phyloP scores from a whole-genome alignment of 2,113 vertebrate genomes.

The Chionodraco myersi region DNA sequence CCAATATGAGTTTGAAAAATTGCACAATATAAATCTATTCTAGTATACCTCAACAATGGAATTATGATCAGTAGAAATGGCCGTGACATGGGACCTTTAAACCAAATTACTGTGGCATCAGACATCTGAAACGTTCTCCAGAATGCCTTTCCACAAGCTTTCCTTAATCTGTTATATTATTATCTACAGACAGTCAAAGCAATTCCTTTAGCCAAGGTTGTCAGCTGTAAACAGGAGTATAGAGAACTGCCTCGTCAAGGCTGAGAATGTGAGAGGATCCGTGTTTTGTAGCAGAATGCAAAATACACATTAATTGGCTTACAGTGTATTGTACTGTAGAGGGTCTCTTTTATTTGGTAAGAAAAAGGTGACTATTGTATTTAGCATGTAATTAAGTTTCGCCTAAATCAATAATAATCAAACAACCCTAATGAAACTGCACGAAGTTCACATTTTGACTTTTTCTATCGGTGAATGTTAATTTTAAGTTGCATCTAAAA shows the following conservation, averaged over 20 bases:
- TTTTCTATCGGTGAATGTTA: background rate
- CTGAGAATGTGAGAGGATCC: background rate
- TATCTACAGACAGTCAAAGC: background rate
- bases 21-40: no score
- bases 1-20: no score
- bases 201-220: slow-evolving; percentile 1
- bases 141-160: background rate
- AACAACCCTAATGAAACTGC: background rate
- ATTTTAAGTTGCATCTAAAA: background rate
- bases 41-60: no score
- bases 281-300: background rate
- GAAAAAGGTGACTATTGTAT: background rate
- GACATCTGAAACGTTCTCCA: background rate
- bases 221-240: background rate
- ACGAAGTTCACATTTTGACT: background rate
- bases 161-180: background rate
- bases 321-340: background rate
- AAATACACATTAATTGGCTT: background rate
- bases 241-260: background rate
- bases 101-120: no score
- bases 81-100: no score
- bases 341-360: background rate
- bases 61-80: no score
- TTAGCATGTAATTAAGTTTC: background rate
- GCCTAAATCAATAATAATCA: background rate